Evolutionary conservation across 2,113 vertebrate genomes (phyloP).

Genomic region (Thunnus maccoyii): DNA sequence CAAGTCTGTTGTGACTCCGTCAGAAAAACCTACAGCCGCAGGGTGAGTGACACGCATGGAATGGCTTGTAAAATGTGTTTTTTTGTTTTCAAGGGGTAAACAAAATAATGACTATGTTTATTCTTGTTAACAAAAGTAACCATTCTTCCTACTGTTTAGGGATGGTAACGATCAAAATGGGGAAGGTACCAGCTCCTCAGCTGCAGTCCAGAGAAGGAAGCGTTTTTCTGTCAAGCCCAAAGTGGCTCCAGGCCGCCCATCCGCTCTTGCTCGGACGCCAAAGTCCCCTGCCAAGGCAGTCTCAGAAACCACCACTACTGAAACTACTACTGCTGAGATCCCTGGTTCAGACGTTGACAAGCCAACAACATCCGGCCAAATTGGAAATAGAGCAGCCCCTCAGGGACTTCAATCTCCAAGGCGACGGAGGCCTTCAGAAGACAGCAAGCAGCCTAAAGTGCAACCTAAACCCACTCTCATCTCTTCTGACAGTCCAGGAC

Average conservation of each 20-base stretch:
- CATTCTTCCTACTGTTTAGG: slow-evolving; percentile 68
- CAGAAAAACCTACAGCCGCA: slow-evolving; percentile 23
- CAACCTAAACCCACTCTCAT: slow-evolving; percentile 29
- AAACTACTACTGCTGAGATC: not conserved
- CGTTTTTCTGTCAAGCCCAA: slow-evolving; percentile 89
- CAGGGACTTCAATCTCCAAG: slow-evolving; percentile 57
- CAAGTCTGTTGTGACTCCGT: slow-evolving; percentile 13
- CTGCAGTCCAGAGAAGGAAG: slow-evolving; percentile 89
- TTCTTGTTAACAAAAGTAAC: not conserved
- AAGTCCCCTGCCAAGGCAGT: slow-evolving; percentile 74
- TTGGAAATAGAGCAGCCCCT: not conserved
- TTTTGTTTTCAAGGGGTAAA: not conserved
- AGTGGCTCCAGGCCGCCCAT: slow-evolving; percentile 78
- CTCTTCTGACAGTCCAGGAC: slow-evolving; percentile 6
- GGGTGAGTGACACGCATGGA: slow-evolving; percentile 54
- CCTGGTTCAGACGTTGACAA: slow-evolving; percentile 58
- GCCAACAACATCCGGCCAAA: slow-evolving; percentile 28
- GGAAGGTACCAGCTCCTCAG: slow-evolving; percentile 71
- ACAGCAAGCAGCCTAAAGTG: slow-evolving; percentile 49
- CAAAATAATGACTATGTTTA: not conserved
- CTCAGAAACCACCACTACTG: slow-evolving; percentile 27
- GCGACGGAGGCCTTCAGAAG: slow-evolving; percentile 62
- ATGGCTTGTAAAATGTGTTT: not conserved
- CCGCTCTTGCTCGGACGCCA: slow-evolving; percentile 57
- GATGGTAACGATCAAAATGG: slow-evolving; percentile 70